Evolutionary conservation across 2,888 invertebrate genomes (phyloP), one percentile per base, ranked within the genome.

Genomic region (Thymelicus sylvestris): DNA sequence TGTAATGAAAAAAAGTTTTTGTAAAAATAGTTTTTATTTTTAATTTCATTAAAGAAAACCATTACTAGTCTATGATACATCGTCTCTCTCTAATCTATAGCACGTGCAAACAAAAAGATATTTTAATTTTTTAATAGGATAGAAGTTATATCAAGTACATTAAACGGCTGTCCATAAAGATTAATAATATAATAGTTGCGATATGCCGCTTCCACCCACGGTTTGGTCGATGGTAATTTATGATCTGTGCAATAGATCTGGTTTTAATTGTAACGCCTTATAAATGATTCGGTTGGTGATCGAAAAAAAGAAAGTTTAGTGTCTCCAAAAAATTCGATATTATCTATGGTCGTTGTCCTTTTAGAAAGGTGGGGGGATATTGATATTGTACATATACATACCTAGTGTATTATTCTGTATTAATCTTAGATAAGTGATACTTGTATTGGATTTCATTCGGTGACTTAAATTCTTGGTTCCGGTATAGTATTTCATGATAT

Each of bases 1-100:
- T 31, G 31, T 31, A 31, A 31, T 31, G n/a, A 31, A 5, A 31
- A 31, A 31, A 31, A 31, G 31, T 1, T 31, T 31, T 5, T 2
- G 31, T 31, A 31, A 31, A 31, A 31, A 31, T 31, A 31, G 31
- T 31, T 31, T 31, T 31, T 31, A 5, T 31, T 44, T 44, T 44
- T 3, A 6, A 44, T 4, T 44, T 12, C 15, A 52, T 52, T 19
- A 52, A 50, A 63, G 47, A 19, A 47, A 48, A 48, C 73, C 74
- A 74, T 72, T 73, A 72, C 76, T 74, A 75, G 78, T 79, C 76
- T 76, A 65, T 74, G 66, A 59, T 50, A 65, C 48, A 70, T 60
- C 64, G 60, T 44, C 41, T 31, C 48, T 15, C 38, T 62, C 48
- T 69, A 69, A 64, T 69, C 69, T 59, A 41, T 24, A 60, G 65